phyloP scores from a whole-genome alignment of 1,140 invertebrate species.

The Metaphire vulgaris region DNA sequence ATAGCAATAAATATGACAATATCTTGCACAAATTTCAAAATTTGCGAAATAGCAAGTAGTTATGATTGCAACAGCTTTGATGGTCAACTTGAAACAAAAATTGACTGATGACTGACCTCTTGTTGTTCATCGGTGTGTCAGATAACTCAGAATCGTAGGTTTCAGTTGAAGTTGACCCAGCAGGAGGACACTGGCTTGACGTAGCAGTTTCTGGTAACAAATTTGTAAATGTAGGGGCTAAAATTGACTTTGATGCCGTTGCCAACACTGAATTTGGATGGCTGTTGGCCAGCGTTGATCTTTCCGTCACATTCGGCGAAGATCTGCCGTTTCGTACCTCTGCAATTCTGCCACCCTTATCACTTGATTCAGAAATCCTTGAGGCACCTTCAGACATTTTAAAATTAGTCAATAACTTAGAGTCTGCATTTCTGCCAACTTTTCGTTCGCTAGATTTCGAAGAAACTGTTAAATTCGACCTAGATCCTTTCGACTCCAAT shows the following conservation, averaged over 20 bases:
- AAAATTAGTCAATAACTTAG: neutral
- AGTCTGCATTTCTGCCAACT: neutral
- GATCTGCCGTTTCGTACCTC: neutral
- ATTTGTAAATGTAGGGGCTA: neutral
- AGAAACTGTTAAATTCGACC: conserved; percentile 33
- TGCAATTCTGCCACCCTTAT: neutral
- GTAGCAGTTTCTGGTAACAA: neutral
- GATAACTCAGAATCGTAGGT: neutral
- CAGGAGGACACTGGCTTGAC: neutral
- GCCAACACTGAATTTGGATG: neutral
- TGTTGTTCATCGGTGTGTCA: neutral
- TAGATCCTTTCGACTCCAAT: conserved; percentile 11
- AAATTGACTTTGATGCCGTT: neutral
- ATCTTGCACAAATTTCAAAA: no score
- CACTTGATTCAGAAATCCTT: neutral
- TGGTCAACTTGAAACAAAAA: no score
- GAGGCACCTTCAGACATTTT: neutral
- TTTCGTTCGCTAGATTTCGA: neutral
- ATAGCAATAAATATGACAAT: no score
- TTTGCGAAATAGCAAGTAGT: no score
- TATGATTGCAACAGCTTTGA: no score
- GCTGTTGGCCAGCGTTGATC: neutral
- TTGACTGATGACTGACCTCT: no score
- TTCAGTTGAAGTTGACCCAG: neutral
- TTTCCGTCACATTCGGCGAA: neutral